phyloP scores from a whole-genome alignment of 1,140 invertebrate species.

The Diabrotica undecimpunctata region DNA sequence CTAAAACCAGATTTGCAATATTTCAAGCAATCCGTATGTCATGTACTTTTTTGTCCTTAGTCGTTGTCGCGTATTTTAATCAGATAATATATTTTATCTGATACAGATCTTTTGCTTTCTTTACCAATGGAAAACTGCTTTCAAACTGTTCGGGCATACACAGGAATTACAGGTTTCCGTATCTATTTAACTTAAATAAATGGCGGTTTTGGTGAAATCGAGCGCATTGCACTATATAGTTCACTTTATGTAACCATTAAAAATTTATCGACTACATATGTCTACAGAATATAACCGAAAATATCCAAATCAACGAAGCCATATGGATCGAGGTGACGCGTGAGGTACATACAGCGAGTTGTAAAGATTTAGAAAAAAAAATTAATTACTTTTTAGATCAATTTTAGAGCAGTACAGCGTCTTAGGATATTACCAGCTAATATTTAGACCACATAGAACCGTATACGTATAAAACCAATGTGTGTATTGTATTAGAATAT shows the following conservation, averaged over 20 bases:
- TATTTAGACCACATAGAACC: neutral
- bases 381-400: constrained; percentile 4
- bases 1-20: too few relatives aligned
- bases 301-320: constrained; percentile 88
- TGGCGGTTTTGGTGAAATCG: too few relatives aligned
- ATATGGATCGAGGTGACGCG: constrained; percentile 85
- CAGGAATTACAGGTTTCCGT: too few relatives aligned
- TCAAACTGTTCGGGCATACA: too few relatives aligned
- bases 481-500: neutral
- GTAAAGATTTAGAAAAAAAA: constrained; percentile 13
- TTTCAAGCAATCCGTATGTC: too few relatives aligned
- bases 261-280: constrained; percentile 18
- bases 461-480: neutral
- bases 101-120: too few relatives aligned
- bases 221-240: too few relatives aligned
- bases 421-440: neutral
- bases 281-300: constrained; percentile 88
- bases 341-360: constrained; percentile 63
- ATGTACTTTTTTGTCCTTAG: too few relatives aligned
- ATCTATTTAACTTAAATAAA: too few relatives aligned
- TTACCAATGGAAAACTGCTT: too few relatives aligned
- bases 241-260: neutral
- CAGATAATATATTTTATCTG: too few relatives aligned
- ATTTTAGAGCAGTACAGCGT: neutral
- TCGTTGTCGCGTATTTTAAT: too few relatives aligned